Evolutionary conservation across 2,888 invertebrate species (phyloP).

Genomic region (Strigamia crassipes): DNA sequence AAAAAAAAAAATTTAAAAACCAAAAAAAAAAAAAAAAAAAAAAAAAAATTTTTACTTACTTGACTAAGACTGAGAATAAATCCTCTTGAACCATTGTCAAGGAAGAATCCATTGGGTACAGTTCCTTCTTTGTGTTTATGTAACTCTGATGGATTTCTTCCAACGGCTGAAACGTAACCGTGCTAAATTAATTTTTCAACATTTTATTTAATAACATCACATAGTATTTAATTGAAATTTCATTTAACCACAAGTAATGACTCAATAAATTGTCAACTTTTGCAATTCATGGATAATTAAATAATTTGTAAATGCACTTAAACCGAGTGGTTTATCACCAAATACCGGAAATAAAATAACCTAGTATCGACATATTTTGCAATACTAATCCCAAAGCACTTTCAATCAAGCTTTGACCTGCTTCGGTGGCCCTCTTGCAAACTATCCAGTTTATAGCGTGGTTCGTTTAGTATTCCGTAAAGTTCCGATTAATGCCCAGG

Average conservation of each 20-base stretch:
- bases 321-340: too few relatives aligned
- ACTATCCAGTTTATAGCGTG: too few relatives aligned
- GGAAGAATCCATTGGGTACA: neutral
- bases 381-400: too few relatives aligned
- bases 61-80: neutral
- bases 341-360: too few relatives aligned
- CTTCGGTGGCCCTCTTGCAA: too few relatives aligned
- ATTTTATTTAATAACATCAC: neutral
- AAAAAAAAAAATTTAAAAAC: neutral
- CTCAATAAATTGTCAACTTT: neutral
- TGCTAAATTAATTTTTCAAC: neutral
- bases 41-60: too few relatives aligned
- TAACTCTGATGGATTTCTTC: neutral
- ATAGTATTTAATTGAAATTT: neutral
- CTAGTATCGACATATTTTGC: too few relatives aligned
- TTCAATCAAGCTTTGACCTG: too few relatives aligned
- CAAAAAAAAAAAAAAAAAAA: too few relatives aligned
- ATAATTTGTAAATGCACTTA: neutral
- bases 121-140: neutral
- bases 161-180: neutral
- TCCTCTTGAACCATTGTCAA: neutral
- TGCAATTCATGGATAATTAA: neutral
- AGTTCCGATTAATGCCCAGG: too few relatives aligned
- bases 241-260: neutral
- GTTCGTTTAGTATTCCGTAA: too few relatives aligned